A percentile compares a stretch with the other conserved stretches of the same genome.
These are phyloP conservation scores for Drosophila funebris DNA, from an alignment of 1,140 invertebrate species.

Conservation along the genomic window DNA sequence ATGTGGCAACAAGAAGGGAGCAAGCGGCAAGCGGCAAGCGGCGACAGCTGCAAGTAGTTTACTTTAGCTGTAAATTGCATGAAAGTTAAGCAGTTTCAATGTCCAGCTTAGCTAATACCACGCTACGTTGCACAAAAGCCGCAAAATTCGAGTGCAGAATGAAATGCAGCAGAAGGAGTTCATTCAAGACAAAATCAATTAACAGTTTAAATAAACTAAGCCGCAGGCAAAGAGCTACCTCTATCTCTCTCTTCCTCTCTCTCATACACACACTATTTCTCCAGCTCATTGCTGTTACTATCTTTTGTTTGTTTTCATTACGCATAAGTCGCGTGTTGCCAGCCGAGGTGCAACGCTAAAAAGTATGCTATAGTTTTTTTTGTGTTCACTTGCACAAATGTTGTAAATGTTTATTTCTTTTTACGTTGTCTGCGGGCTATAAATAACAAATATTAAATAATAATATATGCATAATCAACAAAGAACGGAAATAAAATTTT, in stretches of 20 bases:
- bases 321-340: slow-evolving; percentile 29
- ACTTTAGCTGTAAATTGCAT: slow-evolving; percentile 75
- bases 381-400: not conserved
- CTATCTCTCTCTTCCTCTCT: not conserved
- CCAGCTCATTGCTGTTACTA: not conserved
- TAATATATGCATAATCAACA: slow-evolving; percentile 41
- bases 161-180: slow-evolving; percentile 1
- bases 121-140: slow-evolving; percentile 72
- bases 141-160: slow-evolving; percentile 47
- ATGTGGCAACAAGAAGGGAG: not conserved
- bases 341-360: not conserved
- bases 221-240: slow-evolving; percentile 39
- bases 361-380: slow-evolving; percentile 8
- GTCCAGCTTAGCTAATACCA: slow-evolving; percentile 71
- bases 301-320: slow-evolving; percentile 8
- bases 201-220: slow-evolving; percentile 58
- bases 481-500: slow-evolving; percentile 72
- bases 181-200: slow-evolving; percentile 74
- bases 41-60: slow-evolving; percentile 60
- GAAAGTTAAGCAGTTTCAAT: slow-evolving; percentile 78
- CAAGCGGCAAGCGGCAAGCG: not conserved
- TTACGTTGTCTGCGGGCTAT: slow-evolving; percentile 24
- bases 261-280: not conserved
- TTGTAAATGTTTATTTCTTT: not conserved
- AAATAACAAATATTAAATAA: slow-evolving; percentile 69